Evolutionary conservation across 2,888 invertebrate genomes (phyloP), one percentile per base, ranked within the genome.

Genomic region (Hermaeophaga mercurialis): DNA sequence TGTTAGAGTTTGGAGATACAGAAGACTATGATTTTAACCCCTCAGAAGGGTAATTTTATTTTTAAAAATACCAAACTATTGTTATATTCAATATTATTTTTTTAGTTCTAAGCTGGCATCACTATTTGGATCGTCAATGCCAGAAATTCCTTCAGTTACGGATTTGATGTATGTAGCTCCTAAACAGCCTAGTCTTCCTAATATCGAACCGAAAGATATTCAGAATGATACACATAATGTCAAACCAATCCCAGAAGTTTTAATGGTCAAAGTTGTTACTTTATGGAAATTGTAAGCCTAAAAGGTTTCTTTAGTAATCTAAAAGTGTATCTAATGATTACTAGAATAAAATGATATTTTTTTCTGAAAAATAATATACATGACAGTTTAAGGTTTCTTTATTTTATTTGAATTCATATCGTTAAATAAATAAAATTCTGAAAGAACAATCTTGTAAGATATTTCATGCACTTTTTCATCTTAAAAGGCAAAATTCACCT

Each of bases 161-260:
- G 66, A 59, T 63, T 62, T 74, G 47, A 69, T 45, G 15, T 74
- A 74, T 48, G 69, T 68, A 14, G 70, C 74, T 3, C 74, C 73
- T 4, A 73, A 71, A 56, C 72, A 73, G 59, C 73, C 73, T 17
- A n/a, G n/a, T n/a, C n/a, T n/a, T n/a, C n/a, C n/a, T n/a, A 68
- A 61, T 59, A 8, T 49, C 22, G 31, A 54, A 17, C 56, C 49
- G 24, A 62, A 63, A 43, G 44, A 28, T 12, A 49, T 14, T 8
- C 34, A 58, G 44, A 47, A 53, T 33, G 58, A 55, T 47, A 26
- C 49, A 3, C 53, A 41, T n/a, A 44, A 54, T 31, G 55, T 47
- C 5, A 59, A 45, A 11, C 53, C 47, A 22, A 63, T 65, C 41
- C 69, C 65, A 48, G 53, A 63, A 18, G 68, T 73, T 4, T 34